Conservation (phyloP, 1,140 invertebrate species). For the Drepana arcuata region DNA sequence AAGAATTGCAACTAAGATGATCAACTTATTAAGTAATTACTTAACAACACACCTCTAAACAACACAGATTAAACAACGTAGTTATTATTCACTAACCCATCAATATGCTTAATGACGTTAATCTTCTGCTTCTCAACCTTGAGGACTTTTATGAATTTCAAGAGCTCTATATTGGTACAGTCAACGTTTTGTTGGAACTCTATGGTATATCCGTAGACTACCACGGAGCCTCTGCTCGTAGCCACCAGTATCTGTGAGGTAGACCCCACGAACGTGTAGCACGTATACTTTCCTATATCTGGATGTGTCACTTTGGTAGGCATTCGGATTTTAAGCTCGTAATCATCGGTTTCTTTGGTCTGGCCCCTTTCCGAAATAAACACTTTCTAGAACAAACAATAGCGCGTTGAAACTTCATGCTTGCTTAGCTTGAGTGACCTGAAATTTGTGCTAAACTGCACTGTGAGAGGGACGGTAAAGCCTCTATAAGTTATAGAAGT, state of each 20-base stretch:
- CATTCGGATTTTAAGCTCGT: conserved; percentile 35
- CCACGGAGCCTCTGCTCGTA: conserved; percentile 35
- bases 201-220: conserved; percentile 44
- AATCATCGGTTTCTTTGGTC: conserved; percentile 42
- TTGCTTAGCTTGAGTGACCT: too few relatives aligned
- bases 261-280: conserved; percentile 38
- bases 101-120: conserved; percentile 44
- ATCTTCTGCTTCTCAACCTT: conserved; percentile 39
- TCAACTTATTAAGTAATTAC: too few relatives aligned
- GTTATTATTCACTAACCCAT: conserved; percentile 51
- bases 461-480: too few relatives aligned
- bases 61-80: too few relatives aligned
- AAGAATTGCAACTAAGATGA: too few relatives aligned
- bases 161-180: conserved; percentile 20
- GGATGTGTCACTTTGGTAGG: conserved; percentile 19
- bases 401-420: too few relatives aligned
- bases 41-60: too few relatives aligned
- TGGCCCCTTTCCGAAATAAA: conserved; percentile 43
- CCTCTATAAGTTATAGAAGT: too few relatives aligned
- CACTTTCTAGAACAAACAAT: conserved; percentile 48
- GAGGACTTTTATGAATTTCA: conserved; percentile 44
- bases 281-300: conserved; percentile 36
- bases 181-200: conserved; percentile 28
- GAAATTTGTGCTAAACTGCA: too few relatives aligned
- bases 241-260: conserved; percentile 41